Conservation (phyloP, 2,888 invertebrate genomes). For the Idaea biselata region DNA sequence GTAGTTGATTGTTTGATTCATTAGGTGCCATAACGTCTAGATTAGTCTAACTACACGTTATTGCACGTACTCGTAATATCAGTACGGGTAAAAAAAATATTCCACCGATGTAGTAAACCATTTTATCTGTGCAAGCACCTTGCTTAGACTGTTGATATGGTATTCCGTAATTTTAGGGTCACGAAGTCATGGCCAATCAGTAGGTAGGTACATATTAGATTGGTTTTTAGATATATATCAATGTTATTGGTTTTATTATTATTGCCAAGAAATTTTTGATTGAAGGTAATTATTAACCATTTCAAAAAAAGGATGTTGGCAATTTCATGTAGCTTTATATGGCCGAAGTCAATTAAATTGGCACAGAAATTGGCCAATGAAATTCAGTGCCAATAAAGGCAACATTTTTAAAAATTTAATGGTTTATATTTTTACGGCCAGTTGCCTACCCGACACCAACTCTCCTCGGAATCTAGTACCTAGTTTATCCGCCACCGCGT, state of each 20-base stretch:
- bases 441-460: too few species aligned
- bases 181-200: neutral
- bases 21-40: too few species aligned
- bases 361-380: neutral
- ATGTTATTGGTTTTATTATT: neutral
- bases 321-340: neutral
- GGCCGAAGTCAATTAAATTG: neutral
- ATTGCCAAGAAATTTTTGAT: neutral
- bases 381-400: neutral
- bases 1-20: too few species aligned
- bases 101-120: too few species aligned
- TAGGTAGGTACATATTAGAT: neutral
- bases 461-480: too few species aligned
- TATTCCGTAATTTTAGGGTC: constrained; percentile 1
- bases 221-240: neutral
- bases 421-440: too few species aligned
- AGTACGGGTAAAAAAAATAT: too few species aligned
- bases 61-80: too few species aligned
- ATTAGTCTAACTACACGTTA: too few species aligned
- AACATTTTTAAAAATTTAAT: too few species aligned
- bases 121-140: neutral
- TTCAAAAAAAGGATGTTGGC: neutral
- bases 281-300: neutral
- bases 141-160: neutral
- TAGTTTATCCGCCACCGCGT: too few species aligned